A percentile compares a stretch with the other conserved stretches of the same genome.
These are phyloP conservation scores for Terrapene triunguis DNA, from an alignment of 2,113 vertebrate species.

Conservation along the genomic window DNA sequence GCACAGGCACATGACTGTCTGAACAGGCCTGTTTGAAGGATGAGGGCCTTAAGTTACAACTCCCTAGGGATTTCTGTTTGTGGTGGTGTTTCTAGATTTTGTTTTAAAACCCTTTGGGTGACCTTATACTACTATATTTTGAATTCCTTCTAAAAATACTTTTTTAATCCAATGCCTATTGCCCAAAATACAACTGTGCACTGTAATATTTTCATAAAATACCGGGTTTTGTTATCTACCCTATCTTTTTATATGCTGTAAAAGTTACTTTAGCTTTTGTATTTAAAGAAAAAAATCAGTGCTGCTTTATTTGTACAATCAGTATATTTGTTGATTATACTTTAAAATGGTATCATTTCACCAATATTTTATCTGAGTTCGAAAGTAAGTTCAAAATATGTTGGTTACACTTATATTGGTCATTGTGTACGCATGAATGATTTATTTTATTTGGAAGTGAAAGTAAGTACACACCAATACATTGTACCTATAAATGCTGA, in stretches of 20 bases:
- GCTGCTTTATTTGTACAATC: slow-evolving; percentile 35
- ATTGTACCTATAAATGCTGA: neutral
- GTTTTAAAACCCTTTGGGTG: slow-evolving; percentile 64
- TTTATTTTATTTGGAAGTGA: slow-evolving; percentile 24
- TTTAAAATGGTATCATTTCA: slow-evolving; percentile 30
- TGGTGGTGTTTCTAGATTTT: slow-evolving; percentile 67
- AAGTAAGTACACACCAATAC: neutral
- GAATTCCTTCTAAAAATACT: slow-evolving; percentile 35
- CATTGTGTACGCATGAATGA: neutral
- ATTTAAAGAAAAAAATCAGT: slow-evolving; percentile 37
- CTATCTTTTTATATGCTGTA: slow-evolving; percentile 60
- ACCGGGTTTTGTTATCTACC: slow-evolving; percentile 34
- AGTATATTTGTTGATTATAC: slow-evolving; percentile 25
- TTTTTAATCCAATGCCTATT: slow-evolving; percentile 28
- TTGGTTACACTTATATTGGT: slow-evolving; percentile 39
- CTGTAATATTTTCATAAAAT: slow-evolving; percentile 60
- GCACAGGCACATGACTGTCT: neutral
- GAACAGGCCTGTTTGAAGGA: slow-evolving; percentile 13
- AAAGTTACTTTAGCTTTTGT: slow-evolving; percentile 62
- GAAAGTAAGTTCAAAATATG: slow-evolving; percentile 30
- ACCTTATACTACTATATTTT: slow-evolving; percentile 52
- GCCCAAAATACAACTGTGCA: slow-evolving; percentile 14
- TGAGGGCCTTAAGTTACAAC: slow-evolving; percentile 25
- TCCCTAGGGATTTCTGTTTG: slow-evolving; percentile 48
- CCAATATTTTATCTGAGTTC: slow-evolving; percentile 13